phyloP scores from a whole-genome alignment of 2,888 invertebrate genomes.

The Coelopa pilipes region DNA sequence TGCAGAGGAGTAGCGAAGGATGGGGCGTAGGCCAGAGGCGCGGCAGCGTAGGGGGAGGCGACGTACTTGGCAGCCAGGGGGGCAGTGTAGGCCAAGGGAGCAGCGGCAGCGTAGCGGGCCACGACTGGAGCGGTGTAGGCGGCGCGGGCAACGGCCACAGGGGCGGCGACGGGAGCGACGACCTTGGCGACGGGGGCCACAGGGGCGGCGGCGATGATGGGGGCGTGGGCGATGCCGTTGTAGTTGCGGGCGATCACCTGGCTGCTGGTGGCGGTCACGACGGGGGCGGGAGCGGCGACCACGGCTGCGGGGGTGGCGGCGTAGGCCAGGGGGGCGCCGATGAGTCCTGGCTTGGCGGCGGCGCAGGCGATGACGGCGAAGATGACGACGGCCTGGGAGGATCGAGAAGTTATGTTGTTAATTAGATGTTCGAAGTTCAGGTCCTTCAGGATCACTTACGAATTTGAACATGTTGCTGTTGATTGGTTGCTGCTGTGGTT shows the following conservation, averaged over 20 bases:
- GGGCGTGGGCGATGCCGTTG: constrained; percentile 56
- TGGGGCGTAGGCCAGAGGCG: constrained; percentile 30
- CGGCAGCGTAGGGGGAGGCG: constrained; percentile 61
- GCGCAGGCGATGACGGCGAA: constrained; percentile 52
- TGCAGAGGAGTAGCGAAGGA: constrained; percentile 26
- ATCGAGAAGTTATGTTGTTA: background rate
- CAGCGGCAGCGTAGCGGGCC: constrained; percentile 45
- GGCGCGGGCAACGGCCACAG: constrained; percentile 28
- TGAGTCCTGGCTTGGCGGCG: constrained; percentile 51
- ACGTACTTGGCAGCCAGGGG: constrained; percentile 22
- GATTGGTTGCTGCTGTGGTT: constrained; percentile 11
- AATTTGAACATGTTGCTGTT: constrained; percentile 40
- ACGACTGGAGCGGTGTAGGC: constrained; percentile 45
- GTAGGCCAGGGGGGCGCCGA: constrained; percentile 42
- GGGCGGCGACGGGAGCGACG: background rate
- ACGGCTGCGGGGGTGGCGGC: constrained; percentile 41
- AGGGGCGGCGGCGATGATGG: constrained; percentile 44
- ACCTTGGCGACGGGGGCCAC: constrained; percentile 24
- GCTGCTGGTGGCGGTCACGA: constrained; percentile 56
- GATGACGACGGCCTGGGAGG: constrained; percentile 50
- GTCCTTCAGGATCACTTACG: constrained; percentile 27
- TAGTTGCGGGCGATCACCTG: constrained; percentile 55
- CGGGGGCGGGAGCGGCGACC: constrained; percentile 51
- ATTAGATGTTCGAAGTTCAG: background rate
- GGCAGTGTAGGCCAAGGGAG: constrained; percentile 38